Evolutionary conservation across 2,888 invertebrate species (phyloP).

Genomic region (Amaurobius ferox): DNA sequence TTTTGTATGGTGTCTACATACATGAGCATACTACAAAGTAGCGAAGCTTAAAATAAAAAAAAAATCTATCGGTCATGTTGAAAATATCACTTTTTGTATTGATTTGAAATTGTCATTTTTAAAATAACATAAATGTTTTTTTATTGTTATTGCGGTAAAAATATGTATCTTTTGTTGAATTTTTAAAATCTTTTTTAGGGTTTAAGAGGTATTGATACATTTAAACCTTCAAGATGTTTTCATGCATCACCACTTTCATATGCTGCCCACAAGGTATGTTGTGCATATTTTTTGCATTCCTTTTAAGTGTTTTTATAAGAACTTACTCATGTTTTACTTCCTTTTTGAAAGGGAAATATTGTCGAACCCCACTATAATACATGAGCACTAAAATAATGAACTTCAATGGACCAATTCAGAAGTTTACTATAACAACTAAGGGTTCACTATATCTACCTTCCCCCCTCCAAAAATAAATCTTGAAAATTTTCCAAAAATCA

Average conservation of each 20-base stretch:
- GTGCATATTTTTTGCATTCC: neutral
- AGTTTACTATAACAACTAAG: no score
- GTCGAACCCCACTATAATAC: no score
- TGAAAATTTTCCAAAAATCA: no score
- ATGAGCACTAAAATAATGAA: neutral
- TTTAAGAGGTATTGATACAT: conserved; percentile 24
- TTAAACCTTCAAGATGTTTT: conserved; percentile 48
- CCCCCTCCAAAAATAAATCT: no score
- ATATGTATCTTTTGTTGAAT: neutral
- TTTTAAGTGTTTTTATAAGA: neutral
- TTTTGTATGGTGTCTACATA: no score
- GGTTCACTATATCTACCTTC: no score
- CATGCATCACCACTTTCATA: conserved; percentile 47
- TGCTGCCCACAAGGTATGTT: conserved; percentile 57
- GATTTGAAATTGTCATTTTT: neutral
- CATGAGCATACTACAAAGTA: neutral
- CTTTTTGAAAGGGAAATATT: no score
- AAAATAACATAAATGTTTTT: neutral
- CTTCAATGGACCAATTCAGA: no score
- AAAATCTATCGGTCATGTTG: neutral
- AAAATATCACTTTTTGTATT: neutral
- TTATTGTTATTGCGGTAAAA: no score
- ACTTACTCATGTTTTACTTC: no score
- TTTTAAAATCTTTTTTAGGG: conserved; percentile 31
- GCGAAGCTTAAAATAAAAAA: neutral